Base-by-base conservation (phyloP, 2,888 invertebrate species). In the Apotomis capreana region DNA sequence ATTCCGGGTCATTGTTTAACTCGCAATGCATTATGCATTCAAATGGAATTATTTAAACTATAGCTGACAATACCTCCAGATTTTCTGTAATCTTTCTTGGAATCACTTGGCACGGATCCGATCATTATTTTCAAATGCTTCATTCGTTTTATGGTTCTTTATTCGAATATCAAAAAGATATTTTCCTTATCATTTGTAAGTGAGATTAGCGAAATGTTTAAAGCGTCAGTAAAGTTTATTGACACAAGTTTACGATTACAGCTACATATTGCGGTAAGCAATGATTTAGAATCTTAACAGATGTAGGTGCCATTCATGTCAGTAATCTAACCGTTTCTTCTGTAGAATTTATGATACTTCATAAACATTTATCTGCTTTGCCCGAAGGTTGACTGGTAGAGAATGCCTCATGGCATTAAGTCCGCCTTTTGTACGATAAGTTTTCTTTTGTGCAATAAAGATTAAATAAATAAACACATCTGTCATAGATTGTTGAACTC, bases 31-130 rank as follows among this genome's bases (percentile, higher is more conserved):
- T 55, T 71, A 15, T 49, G 55, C 15, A 36, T 70, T 55, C 49
- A 57, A 57, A 52, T 57, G 13, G 67, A 55, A 71, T 61, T 55
- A 71, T 57, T 67, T 61, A 44, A 67, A 57, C n/a, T 51, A 57
- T 61, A 3, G 57, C 70, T 68, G 51, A 62, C 67, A 68, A 71
- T 61, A 46, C 65, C 15, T 52, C 51, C 51, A 13, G 13, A 64
- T 61, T 68, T 67, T 68, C 36, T 40, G 60, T 12, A 15, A 57
- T 55, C 40, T 52, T 67, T 65, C 71, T 40, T 57, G 57, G 61
- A 62, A 68, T 52, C n/a, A 57, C 61, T 71, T 71, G 71, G 71
- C 71, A 71, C 13, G 57, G 57, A n/a, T 40, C 61, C 71, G 67
- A 62, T 71, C 67, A 52, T 57, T 62, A 68, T 52, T 58, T 69